Evolutionary conservation across 1,140 invertebrate species (phyloP), one percentile per base, ranked within the genome.

Genomic region (Streblospio benedicti): DNA sequence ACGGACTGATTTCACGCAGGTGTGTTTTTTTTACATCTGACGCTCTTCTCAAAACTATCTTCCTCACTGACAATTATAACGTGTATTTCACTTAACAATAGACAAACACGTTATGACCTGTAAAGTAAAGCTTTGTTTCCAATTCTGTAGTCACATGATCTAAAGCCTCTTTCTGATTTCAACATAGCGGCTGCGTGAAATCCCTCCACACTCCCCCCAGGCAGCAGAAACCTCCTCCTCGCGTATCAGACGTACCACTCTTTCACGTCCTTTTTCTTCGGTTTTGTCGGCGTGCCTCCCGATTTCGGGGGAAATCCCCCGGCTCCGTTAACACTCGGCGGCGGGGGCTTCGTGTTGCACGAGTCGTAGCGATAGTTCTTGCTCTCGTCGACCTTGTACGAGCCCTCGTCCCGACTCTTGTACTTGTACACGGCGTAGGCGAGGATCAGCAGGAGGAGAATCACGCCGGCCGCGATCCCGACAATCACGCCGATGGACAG

Each of bases 201-300:
- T n/a, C n/a, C n/a, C n/a, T n/a, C n/a, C n/a, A n/a, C n/a, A n/a
- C n/a, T n/a, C n/a, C n/a, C n/a, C n/a, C n/a, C n/a, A n/a, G n/a
- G n/a, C n/a, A n/a, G n/a, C n/a, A n/a, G n/a, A n/a, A n/a, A n/a
- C n/a, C n/a, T n/a, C n/a, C n/a, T n/a, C n/a, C n/a, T n/a, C n/a
- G n/a, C n/a, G n/a, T n/a, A n/a, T 83, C 85, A 91, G 74, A 93
- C 90, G 75, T 92, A 93, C 90, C 90, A 93, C 79, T 93, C 90
- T 83, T 92, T 93, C 64, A 93, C 87, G 75, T 91, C 88, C 83
- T 90, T 90, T 82, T 80, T 89, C 85, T 69, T 87, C 80, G 74
- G 88, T 87, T 75, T 87, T 86, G 67, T 47, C 65, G 64, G 49
- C 63, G 67, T 65, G 65, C 72, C 77, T 67, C 66, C 78, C 64